Percentiles rank a stretch among this genome's conserved stretches.
phyloP scores from a whole-genome alignment of 1,140 invertebrate species.

The Saccostrea echinata region DNA sequence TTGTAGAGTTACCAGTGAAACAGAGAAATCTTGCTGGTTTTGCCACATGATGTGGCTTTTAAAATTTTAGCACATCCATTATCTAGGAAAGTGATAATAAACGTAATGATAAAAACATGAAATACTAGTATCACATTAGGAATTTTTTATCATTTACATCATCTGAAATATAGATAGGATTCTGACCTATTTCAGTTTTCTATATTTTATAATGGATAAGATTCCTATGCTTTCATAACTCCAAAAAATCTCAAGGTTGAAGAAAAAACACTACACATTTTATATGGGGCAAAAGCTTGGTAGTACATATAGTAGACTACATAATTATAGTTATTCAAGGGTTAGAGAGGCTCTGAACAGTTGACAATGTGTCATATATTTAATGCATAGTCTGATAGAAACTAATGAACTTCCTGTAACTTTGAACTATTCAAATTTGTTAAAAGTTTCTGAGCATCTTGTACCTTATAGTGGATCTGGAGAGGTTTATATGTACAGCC shows the following conservation, averaged over 20 bases:
- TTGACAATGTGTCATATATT: neutral
- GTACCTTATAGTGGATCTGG: neutral
- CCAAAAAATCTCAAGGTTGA: neutral
- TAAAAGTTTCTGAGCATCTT: constrained; percentile 10
- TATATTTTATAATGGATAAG: neutral
- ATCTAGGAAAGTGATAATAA: neutral
- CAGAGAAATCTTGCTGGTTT: neutral
- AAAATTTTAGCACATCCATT: neutral
- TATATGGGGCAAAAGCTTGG: no score
- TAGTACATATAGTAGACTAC: no score
- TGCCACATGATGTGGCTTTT: neutral
- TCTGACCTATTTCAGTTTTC: no score
- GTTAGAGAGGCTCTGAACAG: neutral
- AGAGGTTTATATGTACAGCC: neutral
- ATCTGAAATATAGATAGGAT: no score
- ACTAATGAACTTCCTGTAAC: neutral
- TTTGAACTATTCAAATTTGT: neutral
- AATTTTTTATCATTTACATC: neutral
- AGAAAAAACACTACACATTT: neutral
- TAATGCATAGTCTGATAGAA: neutral
- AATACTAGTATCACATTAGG: neutral
- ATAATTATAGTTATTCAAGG: neutral
- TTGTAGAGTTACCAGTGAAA: neutral
- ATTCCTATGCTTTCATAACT: neutral
- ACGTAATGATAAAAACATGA: neutral